Conservation (phyloP, 2,797 vertebrate genomes). For the Oreochromis grahami region DNA sequence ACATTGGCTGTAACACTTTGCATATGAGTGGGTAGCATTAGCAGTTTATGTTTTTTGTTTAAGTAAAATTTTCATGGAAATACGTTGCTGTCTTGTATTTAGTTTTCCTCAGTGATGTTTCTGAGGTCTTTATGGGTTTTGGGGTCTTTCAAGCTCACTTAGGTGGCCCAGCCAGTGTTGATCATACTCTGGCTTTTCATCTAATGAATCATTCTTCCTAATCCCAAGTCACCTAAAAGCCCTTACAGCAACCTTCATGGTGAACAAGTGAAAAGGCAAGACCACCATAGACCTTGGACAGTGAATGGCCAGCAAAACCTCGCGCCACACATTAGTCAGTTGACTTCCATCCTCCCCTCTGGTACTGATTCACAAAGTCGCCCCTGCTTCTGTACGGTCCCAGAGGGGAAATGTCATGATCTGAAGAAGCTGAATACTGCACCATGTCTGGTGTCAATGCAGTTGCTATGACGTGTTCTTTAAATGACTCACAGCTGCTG, state of each 20-base stretch:
- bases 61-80: neutral
- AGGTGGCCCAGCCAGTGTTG: neutral
- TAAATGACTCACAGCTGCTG: neutral
- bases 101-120: neutral
- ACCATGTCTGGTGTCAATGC: neutral
- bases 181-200: neutral
- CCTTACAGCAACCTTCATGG: neutral
- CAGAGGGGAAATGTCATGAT: neutral
- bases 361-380: neutral
- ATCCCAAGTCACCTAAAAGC: neutral
- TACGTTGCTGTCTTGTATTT: rapidly evolving
- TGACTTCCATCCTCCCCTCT: neutral
- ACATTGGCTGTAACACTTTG: neutral
- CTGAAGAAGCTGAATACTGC: neutral
- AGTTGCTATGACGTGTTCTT: neutral
- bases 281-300: neutral
- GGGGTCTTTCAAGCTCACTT: neutral
- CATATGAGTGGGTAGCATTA: neutral
- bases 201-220: neutral
- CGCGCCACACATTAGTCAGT: too few relatives aligned
- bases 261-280: neutral
- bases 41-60: neutral
- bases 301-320: too few relatives aligned
- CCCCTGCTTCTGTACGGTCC: neutral
- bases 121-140: neutral